Evolutionary conservation across 2,113 vertebrate genomes (phyloP), one percentile per base, ranked within the genome.

Genomic region (Thalassarche chlororhynchos): DNA sequence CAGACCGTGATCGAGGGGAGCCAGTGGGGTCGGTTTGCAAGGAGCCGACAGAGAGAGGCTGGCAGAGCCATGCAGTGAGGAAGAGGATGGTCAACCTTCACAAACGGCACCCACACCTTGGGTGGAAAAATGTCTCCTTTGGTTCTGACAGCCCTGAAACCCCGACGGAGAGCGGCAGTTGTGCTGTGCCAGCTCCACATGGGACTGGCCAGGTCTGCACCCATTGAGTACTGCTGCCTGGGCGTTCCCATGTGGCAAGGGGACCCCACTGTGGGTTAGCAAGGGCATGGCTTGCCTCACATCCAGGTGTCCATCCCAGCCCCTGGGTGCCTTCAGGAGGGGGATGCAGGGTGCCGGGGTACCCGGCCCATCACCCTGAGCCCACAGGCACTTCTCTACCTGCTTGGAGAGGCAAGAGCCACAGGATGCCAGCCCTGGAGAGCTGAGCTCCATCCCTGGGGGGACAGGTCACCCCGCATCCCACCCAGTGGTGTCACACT

Each of bases 1-100:
- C 3, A 7, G 36, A 58, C 1, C 0, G 0, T 42, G 64, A 29
- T 26, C 3, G 6, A 60, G n/a, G 10, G 24, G 42, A 87, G 11
- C 3, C 12, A 10, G 26, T 6, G 6, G 8, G 2, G 7, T 60
- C n/a, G 2, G 14, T 70, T 54, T 38, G 42, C 51, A 58, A 20
- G n/a, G 46, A 87, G 16, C 7, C 5, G 1, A 36, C 40, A 36
- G 16, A 47, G 16, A 54, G 14, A 31, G 34, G 17, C 40, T 58
- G 47, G 17, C 16, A 52, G 47, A 75, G n/a, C 17, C 46, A 32
- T 1, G 16, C 3, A 9, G 12, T 1, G 6, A 72, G 58, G 26
- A 77, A 66, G 28, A 58, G 14, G 34, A 72, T 6, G 38, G 21
- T n/a, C 54, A 86, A 32, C 58, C 40, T 89, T 61, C 42, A 34